Evolutionary conservation across 2,797 vertebrate genomes (phyloP), one percentile per base, ranked within the genome.

Genomic region (Myiothlypis chrysogaster): DNA sequence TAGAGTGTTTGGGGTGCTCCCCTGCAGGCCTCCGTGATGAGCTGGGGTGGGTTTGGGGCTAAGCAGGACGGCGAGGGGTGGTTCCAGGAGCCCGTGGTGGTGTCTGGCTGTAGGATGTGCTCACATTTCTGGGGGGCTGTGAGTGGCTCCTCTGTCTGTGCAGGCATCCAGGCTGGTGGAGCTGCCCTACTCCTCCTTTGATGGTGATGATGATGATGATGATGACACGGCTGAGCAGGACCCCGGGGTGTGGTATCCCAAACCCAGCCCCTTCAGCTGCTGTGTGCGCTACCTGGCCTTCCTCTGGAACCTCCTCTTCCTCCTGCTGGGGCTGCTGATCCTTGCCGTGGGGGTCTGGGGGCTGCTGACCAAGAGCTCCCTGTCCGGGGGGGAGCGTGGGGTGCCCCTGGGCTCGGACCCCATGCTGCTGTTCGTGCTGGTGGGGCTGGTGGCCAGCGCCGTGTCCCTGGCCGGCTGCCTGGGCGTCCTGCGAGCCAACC

Each of bases 271-370:
- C 16, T 86, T 81, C 34, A 97, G 98, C 94, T 97, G 32, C 87
- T 98, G 98, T 2, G 89, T 99, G 35, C 99, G 98, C 93, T 98
- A 97, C 86, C 77, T 98, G 49, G 92, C 98, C 80, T 97, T 99
- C 91, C 46, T 98, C 18, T 98, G 97, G 96, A 99, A 99, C 95
- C 96, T 99, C 76, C 39, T 98, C 47, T 98, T 99, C 96, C 98
- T 98, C 20, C 95, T 98, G 41, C 90, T 99, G 75, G 98, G 98
- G 35, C 97, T 99, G 44, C 57, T 98, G 70, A 79, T 97, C 41
- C 97, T 99, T 25, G 97, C 97, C 1, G 18, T 98, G 7, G 99
- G 99, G 23, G 83, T 99, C 53, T 99, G 99, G 99, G 99, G 99
- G 47, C 98, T 99, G 68, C 85, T 98, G 22, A 98, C 97, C 94